A percentile compares a stretch with the other conserved stretches of the same genome.
These are phyloP conservation scores for Gobio gobio DNA, from an alignment of 2,113 vertebrate species.

Conservation along the genomic window DNA sequence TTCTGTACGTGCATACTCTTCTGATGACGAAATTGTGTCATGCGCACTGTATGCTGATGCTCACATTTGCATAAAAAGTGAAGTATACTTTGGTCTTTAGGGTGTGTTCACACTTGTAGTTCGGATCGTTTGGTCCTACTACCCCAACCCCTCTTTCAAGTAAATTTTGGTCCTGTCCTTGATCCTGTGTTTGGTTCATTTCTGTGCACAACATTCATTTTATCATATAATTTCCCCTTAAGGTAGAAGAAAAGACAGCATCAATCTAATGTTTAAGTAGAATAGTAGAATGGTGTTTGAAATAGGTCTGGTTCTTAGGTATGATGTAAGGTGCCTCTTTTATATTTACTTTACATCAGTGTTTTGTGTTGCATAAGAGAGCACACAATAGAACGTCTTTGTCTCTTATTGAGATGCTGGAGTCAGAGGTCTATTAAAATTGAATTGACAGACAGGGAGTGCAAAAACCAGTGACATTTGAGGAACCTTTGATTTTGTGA, in stretches of 20 bases:
- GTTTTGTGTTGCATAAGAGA: conserved; percentile 51
- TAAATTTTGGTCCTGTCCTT: too few species aligned
- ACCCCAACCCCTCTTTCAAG: too few species aligned
- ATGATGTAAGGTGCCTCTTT: not conserved
- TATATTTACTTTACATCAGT: not conserved
- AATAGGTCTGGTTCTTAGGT: not conserved
- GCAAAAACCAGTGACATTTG: conserved; percentile 77
- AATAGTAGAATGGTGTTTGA: not conserved
- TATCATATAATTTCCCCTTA: not conserved
- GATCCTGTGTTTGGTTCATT: not conserved
- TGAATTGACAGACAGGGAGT: conserved; percentile 72
- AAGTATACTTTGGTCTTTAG: too few species aligned
- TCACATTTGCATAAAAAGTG: too few species aligned
- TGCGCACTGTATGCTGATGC: too few species aligned
- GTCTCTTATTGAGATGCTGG: conserved; percentile 62
- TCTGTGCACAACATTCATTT: too few species aligned
- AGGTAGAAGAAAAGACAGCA: not conserved
- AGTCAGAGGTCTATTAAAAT: conserved; percentile 74
- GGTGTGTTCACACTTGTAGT: too few species aligned
- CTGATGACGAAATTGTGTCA: too few species aligned
- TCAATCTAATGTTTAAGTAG: not conserved
- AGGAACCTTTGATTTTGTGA: conserved; percentile 67
- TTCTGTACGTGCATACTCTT: too few species aligned
- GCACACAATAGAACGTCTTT: conserved; percentile 56
- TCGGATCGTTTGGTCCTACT: too few species aligned